Evolutionary conservation across 2,797 vertebrate genomes (phyloP), one percentile per base, ranked within the genome.

Genomic region (Intellagama lesueurii): DNA sequence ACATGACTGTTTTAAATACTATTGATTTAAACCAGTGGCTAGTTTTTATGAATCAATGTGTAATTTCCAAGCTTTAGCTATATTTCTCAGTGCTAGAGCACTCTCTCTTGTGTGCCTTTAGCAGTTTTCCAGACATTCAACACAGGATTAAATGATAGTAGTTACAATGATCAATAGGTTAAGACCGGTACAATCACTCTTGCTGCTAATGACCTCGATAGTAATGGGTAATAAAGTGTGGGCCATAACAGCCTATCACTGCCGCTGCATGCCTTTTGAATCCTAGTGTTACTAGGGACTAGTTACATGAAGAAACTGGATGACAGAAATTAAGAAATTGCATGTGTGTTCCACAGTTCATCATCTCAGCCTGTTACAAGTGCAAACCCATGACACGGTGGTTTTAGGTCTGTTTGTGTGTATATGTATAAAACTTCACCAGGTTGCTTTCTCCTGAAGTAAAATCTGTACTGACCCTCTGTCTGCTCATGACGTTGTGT

Each of bases 111-210:
- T 97, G 97, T 96, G 97, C 96, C 96, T 97, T 97, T 97, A 98
- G 98, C 97, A 95, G 98, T 98, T 98, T 98, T 98, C 98, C 97
- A 98, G 98, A 98, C 98, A 97, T 98, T 98, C 98, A 98, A 97
- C 98, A 97, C 97, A 96, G 98, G 98, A 99, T 99, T 99, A 99
- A 99, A 99, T 99, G 98, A 98, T 98, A 97, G 98, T 98, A 98
- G 98, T 99, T 99, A 98, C 97, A 97, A 97, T 99, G 98, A 99
- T 99, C 99, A 99, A 99, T 99, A 99, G 98, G 98, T 99, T 99
- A 99, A 99, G 98, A 98, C 98, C 97, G 95, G 97, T 97, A 98
- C 98, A 98, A 98, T 99, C 98, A 98, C 97, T 99, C 98, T 98
- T 97, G 97, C 98, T 96, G 98, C 98, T 99, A 99, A 99, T 99